Evolutionary conservation across 2,797 vertebrate species (phyloP).

Genomic region (Cyclura pinguis): DNA sequence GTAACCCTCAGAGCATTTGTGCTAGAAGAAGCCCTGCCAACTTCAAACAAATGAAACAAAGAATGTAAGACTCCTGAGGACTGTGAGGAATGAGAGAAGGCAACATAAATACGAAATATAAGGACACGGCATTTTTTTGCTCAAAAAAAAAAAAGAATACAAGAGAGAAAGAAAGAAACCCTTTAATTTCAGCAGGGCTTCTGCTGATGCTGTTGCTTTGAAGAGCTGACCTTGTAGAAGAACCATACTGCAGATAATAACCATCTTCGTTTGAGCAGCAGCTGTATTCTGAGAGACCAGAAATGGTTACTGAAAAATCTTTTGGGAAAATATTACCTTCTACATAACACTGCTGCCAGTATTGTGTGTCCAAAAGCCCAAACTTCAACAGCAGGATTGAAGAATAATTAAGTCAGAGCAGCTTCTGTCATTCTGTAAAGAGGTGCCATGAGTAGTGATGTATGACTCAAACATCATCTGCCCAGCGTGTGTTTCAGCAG

Average conservation of each 20-base stretch:
- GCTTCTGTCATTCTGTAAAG: neutral
- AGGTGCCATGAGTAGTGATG: neutral
- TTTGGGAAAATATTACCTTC: neutral
- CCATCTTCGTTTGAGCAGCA: neutral
- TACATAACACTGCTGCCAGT: neutral
- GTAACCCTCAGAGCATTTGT: neutral
- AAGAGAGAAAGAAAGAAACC: neutral
- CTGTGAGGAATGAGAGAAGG: neutral
- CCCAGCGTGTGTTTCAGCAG: too few species aligned
- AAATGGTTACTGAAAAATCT: neutral
- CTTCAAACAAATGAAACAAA: slow-evolving; percentile 31
- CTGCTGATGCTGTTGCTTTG: neutral
- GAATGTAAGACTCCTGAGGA: neutral
- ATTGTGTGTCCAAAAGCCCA: neutral
- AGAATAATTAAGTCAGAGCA: neutral
- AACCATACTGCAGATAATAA: neutral
- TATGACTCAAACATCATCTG: too few species aligned
- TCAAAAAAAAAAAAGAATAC: neutral
- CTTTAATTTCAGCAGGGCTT: neutral
- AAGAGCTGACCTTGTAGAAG: neutral
- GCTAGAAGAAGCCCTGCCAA: neutral
- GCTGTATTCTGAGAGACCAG: neutral
- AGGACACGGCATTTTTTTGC: neutral
- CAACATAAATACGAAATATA: slow-evolving; percentile 25
- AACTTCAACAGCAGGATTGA: neutral